Base-by-base conservation (phyloP, 2,888 invertebrate species). In the Polydrusus tereticollis region DNA sequence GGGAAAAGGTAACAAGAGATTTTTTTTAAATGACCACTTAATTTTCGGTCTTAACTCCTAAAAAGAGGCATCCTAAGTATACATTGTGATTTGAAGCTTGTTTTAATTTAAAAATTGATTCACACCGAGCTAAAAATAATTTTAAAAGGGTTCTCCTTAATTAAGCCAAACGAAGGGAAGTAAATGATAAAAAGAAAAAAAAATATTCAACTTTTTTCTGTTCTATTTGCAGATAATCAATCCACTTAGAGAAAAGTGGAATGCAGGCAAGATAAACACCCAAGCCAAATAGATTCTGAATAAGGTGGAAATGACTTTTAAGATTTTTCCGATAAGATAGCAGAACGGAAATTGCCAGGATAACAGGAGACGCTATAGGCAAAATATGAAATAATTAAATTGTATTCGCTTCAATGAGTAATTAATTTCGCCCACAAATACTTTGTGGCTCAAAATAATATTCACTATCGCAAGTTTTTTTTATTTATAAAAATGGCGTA, bases 251-350 rank as follows among this genome's bases (percentile, higher is more conserved):
- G 16, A 1, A 43, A 43, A 16, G 16, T 43, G 41, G 14, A 43
- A 16, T 43, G 16, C 41, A 43, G 41, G 5, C 16, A 16, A 43
- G 41, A 43, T 43, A 43, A 43, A 43, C 14, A 43, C 3, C 41
- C 41, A 43, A 43, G 16, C 16, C 16, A 43, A 43, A 43, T 43
- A 43, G 41, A 16, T 43, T 43, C 41, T 43, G 41, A 43, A 43
- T 43, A 43, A 43, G 16, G 41, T 43, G 41, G 41, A 50, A 50
- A 23, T 50, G 26, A n/a, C 26, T 50, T 23, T 50, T 50, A 50
- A 50, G 50, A 50, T 50, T 50, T 50, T 21, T n/a, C 23, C 21
- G 26, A 50, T 21, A 50, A 50, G 50, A 50, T 50, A 21, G 12
- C 23, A 6, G 14, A 21, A 12, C 50, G 23, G 50, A 50, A 50